phyloP scores from a whole-genome alignment of 2,888 invertebrate species.

The Leptinotarsa peninsularis region DNA sequence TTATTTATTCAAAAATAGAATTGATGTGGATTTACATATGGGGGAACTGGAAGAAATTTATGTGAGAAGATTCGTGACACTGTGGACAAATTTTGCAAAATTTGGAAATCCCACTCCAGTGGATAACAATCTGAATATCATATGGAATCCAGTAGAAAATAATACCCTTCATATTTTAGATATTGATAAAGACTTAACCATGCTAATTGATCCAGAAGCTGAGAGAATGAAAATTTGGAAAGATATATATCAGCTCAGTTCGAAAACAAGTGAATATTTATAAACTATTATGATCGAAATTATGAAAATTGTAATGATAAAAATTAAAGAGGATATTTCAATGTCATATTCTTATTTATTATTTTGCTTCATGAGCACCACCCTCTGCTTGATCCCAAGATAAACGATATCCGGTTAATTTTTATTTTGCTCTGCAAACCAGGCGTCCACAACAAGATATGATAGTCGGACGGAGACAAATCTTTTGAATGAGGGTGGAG shows the following conservation, averaged over 20 bases:
- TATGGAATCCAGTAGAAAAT: constrained; percentile 52
- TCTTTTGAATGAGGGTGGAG: too few relatives aligned
- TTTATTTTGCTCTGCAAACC: too few relatives aligned
- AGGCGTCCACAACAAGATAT: too few relatives aligned
- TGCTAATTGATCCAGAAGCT: constrained; percentile 50
- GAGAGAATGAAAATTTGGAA: constrained; percentile 56
- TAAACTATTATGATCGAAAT: background rate
- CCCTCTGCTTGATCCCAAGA: too few relatives aligned
- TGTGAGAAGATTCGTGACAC: constrained; percentile 49
- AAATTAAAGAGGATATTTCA: too few relatives aligned
- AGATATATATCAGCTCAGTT: constrained; percentile 31
- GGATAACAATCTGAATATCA: constrained; percentile 37
- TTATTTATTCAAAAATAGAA: constrained; percentile 34
- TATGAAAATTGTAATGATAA: too few relatives aligned
- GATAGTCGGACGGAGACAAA: too few relatives aligned
- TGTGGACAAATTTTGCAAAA: constrained; percentile 59
- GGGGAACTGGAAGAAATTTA: constrained; percentile 30
- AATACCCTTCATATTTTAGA: constrained; percentile 52
- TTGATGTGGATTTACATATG: background rate
- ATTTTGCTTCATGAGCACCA: too few relatives aligned
- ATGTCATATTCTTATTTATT: too few relatives aligned
- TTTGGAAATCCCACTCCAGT: constrained; percentile 49
- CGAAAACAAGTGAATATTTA: constrained; percentile 14
- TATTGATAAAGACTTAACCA: constrained; percentile 51
- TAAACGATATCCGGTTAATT: too few relatives aligned